These are phyloP conservation scores for Aelia acuminata DNA, from an alignment of 2,888 invertebrate species.

Conservation along the genomic window DNA sequence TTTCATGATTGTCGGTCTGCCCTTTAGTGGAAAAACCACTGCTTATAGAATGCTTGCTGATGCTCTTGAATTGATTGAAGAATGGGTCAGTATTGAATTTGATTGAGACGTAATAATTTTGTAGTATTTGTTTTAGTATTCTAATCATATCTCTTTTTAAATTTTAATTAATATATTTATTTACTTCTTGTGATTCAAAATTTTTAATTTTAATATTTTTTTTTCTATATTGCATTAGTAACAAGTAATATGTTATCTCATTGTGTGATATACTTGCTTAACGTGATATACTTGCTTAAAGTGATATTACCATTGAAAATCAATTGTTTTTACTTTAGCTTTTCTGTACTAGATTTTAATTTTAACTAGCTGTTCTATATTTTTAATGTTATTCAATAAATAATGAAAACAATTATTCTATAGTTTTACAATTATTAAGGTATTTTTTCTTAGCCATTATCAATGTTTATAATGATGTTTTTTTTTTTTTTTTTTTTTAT, in stretches of 20 bases:
- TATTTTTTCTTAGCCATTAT: neutral
- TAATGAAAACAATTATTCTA: neutral
- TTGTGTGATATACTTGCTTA: no score
- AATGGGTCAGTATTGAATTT: slow-evolving; percentile 72
- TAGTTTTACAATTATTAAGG: neutral
- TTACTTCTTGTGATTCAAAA: no score
- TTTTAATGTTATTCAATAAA: no score
- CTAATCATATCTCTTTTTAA: neutral
- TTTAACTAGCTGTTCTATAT: no score
- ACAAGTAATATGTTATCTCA: no score
- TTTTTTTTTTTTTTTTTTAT: slow-evolving; percentile 38
- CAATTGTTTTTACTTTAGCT: no score
- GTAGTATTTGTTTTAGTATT: neutral
- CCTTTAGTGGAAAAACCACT: slow-evolving; percentile 93
- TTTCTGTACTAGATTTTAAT: no score
- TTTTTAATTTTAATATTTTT: no score
- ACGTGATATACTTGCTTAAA: no score
- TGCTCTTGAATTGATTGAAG: slow-evolving; percentile 82
- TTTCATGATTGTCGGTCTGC: slow-evolving; percentile 92
- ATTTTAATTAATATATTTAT: neutral
- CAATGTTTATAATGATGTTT: no score
- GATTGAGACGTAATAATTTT: neutral
- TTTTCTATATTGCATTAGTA: no score
- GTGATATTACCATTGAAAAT: no score
- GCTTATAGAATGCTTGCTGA: slow-evolving; percentile 87